A percentile compares a stretch with the other conserved stretches of the same genome.
Evolutionary conservation across 2,113 vertebrate genomes (phyloP).

Genomic region (Rhabdornis inornatus): DNA sequence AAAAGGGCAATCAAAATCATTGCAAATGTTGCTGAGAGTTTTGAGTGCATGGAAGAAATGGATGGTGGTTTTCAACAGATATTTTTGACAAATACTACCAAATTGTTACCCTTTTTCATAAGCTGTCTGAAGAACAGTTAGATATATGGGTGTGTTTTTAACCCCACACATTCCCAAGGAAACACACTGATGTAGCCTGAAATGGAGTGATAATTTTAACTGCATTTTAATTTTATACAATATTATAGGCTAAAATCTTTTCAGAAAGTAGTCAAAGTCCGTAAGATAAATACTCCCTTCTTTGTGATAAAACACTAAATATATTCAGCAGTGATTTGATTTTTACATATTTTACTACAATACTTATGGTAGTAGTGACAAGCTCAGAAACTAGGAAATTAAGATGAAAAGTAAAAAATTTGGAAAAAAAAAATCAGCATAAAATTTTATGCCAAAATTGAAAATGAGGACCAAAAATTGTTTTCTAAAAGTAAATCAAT

Average conservation of each 20-base stretch:
- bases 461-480: neutral
- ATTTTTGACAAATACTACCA: neutral
- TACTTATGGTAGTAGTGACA: neutral
- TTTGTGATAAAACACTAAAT: neutral
- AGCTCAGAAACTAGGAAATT: neutral
- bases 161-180: neutral
- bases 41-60: neutral
- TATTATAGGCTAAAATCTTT: neutral
- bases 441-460: neutral
- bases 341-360: neutral
- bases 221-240: neutral
- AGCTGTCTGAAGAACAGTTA: neutral
- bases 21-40: neutral
- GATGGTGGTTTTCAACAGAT: neutral
- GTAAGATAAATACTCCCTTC: neutral
- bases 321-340: neutral
- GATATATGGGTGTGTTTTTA: neutral
- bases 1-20: neutral
- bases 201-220: neutral
- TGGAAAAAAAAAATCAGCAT: neutral
- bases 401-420: neutral
- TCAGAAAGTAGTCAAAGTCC: neutral
- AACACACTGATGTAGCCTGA: neutral
- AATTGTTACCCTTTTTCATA: neutral
- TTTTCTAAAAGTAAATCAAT: neutral